phyloP scores from a whole-genome alignment of 92 coral and sea anemone species.

The Bergia sp. region DNA sequence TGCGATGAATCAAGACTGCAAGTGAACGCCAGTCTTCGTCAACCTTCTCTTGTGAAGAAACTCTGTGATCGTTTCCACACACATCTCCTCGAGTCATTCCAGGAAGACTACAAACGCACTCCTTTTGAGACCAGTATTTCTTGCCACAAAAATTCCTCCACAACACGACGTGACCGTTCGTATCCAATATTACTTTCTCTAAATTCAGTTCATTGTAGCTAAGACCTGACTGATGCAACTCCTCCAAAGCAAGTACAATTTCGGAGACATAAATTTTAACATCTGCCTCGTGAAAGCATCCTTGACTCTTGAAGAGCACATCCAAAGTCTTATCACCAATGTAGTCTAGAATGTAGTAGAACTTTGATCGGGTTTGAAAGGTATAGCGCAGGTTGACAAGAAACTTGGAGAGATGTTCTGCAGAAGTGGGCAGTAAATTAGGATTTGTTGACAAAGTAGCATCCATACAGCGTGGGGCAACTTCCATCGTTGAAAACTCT shows the following conservation, averaged over 20 bases:
- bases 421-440: constrained; percentile 56
- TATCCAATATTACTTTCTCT: constrained; percentile 69
- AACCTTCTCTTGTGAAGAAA: not conserved
- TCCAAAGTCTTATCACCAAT: constrained; percentile 62
- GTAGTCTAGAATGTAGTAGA: constrained; percentile 83
- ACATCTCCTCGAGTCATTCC: constrained; percentile 65
- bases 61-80: constrained; percentile 59
- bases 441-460: constrained; percentile 56
- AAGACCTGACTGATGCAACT: constrained; percentile 70
- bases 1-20: constrained; percentile 46
- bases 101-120: constrained; percentile 75
- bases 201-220: constrained; percentile 79
- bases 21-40: constrained; percentile 62
- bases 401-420: constrained; percentile 60
- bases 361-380: constrained; percentile 83
- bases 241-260: constrained; percentile 75
- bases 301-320: constrained; percentile 34
- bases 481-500: constrained; percentile 78
- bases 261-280: constrained; percentile 79
- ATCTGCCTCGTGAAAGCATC: constrained; percentile 55
- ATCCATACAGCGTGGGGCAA: constrained; percentile 54
- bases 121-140: constrained; percentile 78
- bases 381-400: constrained; percentile 77
- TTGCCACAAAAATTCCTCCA: constrained; percentile 92
- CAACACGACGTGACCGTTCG: constrained; percentile 74